Base-by-base conservation (phyloP, 2,797 vertebrate species). In the Hybognathus amarus region DNA sequence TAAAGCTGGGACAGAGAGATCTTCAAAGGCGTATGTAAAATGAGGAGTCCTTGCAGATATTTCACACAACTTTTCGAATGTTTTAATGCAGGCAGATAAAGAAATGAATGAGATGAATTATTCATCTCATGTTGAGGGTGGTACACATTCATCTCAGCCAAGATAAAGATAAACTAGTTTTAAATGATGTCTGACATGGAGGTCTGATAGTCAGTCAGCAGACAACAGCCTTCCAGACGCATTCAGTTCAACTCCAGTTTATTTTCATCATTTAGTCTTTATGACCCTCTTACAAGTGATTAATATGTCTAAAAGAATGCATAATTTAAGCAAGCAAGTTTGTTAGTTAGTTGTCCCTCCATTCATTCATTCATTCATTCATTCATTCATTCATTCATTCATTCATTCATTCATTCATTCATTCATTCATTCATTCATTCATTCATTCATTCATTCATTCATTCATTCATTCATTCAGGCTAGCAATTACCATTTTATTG, bases 81-180 rank as follows among this genome's bases (percentile, higher is more conserved):
- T 78, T 73, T 84, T 22, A 86, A n/a, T 50, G 22, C 64, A 54
- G 33, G 13, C 42, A 30, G 79, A 77, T 17, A 27, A 36, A 68
- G 66, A 73, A 80, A 36, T 84, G 69, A 82, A 82, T 67, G 54
- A 75, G 76, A 86, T 84, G 54, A 86, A 87, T 87, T 79, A 85
- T 86, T 86, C 68, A 84, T 79, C 50, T 47, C 24, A 27, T 56
- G 84, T 85, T 45, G 33, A 81, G 52, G 61, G 77, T 79, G 76
- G 84, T 38, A 27, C 7, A 27, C 79, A 84, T 86, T 84, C 36
- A 86, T 87, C 84, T 69, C 74, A 75, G 68, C 61, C 47, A 18
- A 75, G 40, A 24, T 30, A 84, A 33, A 33, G 87, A 86, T 85
- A 86, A 87, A 87, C 70, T 84, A 86, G 83, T 77, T 80, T 86